phyloP scores from a whole-genome alignment of 2,113 vertebrate genomes.

The Pimephales promelas region DNA sequence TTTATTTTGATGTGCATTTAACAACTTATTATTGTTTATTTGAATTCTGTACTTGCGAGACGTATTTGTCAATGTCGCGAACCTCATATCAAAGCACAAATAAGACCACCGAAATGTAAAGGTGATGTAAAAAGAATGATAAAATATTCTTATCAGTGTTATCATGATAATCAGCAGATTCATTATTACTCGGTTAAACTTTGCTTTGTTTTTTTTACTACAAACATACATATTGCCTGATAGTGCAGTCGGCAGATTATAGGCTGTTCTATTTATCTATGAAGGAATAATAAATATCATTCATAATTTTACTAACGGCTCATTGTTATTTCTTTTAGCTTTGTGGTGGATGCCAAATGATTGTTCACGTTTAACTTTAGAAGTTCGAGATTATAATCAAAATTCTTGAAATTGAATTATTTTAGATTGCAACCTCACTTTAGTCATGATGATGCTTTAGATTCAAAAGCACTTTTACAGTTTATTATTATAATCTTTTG shows the following conservation, averaged over 20 bases:
- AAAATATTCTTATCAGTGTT: slow-evolving; percentile 74
- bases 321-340: neutral
- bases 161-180: slow-evolving; percentile 66
- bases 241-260: slow-evolving; percentile 70
- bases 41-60: slow-evolving; percentile 57
- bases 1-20: neutral
- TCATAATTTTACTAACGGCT: slow-evolving; percentile 67
- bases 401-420: neutral
- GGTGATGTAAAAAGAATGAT: slow-evolving; percentile 73
- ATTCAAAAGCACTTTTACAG: neutral
- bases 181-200: slow-evolving; percentile 68
- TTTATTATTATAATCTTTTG: neutral
- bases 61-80: slow-evolving; percentile 72
- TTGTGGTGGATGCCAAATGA: neutral
- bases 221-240: slow-evolving; percentile 72
- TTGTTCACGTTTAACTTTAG: neutral
- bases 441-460: neutral
- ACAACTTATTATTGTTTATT: slow-evolving; percentile 25
- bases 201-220: slow-evolving; percentile 71
- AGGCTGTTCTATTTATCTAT: slow-evolving; percentile 77
- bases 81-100: slow-evolving; percentile 82
- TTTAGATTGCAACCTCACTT: neutral
- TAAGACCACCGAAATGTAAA: slow-evolving; percentile 75
- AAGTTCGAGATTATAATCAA: neutral
- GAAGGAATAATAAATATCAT: slow-evolving; percentile 75